Conservation (phyloP, 2,797 vertebrate species). For the Aldrovandia affinis region DNA sequence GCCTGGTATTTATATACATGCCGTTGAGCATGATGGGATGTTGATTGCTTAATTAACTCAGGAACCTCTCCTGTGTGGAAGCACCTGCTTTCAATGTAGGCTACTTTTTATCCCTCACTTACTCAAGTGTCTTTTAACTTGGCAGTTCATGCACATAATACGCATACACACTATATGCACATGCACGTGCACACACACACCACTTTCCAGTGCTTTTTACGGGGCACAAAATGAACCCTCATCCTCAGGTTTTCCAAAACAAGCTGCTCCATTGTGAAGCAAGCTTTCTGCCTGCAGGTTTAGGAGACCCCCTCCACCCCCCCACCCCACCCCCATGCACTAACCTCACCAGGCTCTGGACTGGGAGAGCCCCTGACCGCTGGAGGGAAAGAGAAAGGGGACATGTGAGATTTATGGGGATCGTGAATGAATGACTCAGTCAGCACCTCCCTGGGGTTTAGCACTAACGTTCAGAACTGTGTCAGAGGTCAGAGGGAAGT, state of each 20-base stretch:
- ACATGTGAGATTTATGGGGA: conserved; percentile 1
- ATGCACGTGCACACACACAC: neutral
- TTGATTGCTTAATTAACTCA: too few species aligned
- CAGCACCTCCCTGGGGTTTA: conserved; percentile 3
- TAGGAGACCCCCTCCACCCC: neutral
- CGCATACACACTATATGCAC: neutral
- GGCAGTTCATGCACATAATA: too few species aligned
- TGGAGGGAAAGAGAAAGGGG: neutral
- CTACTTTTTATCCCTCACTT: too few species aligned
- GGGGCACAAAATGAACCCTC: neutral
- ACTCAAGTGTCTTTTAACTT: too few species aligned
- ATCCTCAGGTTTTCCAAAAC: neutral
- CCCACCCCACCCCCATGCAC: neutral
- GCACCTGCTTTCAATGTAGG: too few species aligned
- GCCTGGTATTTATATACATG: too few species aligned
- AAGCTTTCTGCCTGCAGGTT: neutral
- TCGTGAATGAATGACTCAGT: conserved; percentile 6
- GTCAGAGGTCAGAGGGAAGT: neutral
- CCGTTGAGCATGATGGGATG: too few species aligned
- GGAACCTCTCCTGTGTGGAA: too few species aligned
- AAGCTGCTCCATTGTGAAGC: neutral
- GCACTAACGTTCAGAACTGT: neutral
- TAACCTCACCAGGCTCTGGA: neutral
- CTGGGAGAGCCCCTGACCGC: neutral
- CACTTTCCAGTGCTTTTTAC: neutral